Evolutionary conservation across 2,888 invertebrate genomes (phyloP).

Genomic region (Malthinus flaveolus): DNA sequence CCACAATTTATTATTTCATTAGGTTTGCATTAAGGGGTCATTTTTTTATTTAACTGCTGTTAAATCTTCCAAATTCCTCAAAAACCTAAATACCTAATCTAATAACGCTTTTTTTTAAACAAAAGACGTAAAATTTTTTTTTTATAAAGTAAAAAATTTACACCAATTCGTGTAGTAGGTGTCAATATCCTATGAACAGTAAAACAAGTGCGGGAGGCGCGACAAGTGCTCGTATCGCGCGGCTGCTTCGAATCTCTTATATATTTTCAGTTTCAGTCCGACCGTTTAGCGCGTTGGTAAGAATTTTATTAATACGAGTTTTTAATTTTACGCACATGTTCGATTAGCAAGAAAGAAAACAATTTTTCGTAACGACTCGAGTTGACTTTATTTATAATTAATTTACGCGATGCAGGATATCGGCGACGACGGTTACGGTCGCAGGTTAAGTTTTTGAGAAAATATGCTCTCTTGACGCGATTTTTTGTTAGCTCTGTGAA

Average conservation of each 20-base stretch:
- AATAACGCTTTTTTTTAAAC: too few relatives aligned
- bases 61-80: too few relatives aligned
- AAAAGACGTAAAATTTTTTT: too few relatives aligned
- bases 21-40: too few relatives aligned
- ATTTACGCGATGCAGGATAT: not conserved
- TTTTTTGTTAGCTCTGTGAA: not conserved
- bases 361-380: too few relatives aligned
- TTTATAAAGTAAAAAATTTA: too few relatives aligned
- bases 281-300: constrained; percentile 26
- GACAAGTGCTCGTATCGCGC: constrained; percentile 36
- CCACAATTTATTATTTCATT: too few relatives aligned
- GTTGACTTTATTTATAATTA: not conserved
- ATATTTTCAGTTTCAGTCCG: constrained; percentile 36
- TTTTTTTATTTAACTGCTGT: too few relatives aligned
- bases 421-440: not conserved
- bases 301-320: too few relatives aligned
- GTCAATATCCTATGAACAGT: constrained; percentile 27
- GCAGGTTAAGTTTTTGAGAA: not conserved
- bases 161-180: not conserved
- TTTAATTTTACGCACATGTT: constrained; percentile 1
- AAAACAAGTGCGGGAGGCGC: constrained; percentile 40
- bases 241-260: constrained; percentile 23
- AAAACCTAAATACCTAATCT: too few relatives aligned
- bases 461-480: constrained; percentile 1
- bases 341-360: not conserved